A percentile compares a stretch with the other conserved stretches of the same genome.
These are phyloP conservation scores for Sebastes diploproa DNA, from an alignment of 2,797 vertebrate species.

Conservation along the genomic window DNA sequence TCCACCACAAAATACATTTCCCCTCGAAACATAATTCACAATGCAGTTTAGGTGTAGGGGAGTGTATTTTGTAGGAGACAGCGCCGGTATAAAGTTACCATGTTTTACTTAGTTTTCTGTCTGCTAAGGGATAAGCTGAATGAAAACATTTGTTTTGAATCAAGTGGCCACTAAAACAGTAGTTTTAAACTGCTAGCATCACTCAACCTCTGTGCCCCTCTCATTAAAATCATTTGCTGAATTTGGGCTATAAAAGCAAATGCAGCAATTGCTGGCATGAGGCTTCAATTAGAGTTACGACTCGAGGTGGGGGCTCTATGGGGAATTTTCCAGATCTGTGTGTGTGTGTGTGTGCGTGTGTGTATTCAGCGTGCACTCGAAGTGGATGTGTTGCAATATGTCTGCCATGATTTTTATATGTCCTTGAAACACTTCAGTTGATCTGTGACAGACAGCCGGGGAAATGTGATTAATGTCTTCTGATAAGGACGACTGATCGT, in stretches of 20 bases:
- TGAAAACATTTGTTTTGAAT: conserved; percentile 73
- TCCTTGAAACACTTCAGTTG: conserved; percentile 11
- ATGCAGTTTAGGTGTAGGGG: background rate
- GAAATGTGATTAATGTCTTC: conserved; percentile 1
- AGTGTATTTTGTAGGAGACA: background rate
- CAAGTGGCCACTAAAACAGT: conserved; percentile 66
- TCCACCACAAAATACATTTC: background rate
- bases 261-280: conserved; percentile 75
- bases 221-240: conserved; percentile 81
- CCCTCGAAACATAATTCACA: background rate
- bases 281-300: conserved; percentile 75
- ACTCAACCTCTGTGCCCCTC: conserved; percentile 51
- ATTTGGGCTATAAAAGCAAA: conserved; percentile 79
- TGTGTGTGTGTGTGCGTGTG: background rate
- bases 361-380: background rate
- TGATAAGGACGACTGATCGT: background rate
- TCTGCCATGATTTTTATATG: conserved; percentile 5
- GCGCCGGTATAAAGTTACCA: background rate
- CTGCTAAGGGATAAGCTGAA: conserved; percentile 29
- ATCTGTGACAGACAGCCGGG: background rate
- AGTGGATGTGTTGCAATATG: conserved; percentile 3
- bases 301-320: conserved; percentile 17
- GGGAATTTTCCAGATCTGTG: conserved; percentile 35
- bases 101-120: conserved; percentile 5
- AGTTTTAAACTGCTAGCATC: conserved; percentile 54